Evolutionary conservation across 2,113 vertebrate species (phyloP), one percentile per base, ranked within the genome.

Genomic region (Rhadina sibilatrix): DNA sequence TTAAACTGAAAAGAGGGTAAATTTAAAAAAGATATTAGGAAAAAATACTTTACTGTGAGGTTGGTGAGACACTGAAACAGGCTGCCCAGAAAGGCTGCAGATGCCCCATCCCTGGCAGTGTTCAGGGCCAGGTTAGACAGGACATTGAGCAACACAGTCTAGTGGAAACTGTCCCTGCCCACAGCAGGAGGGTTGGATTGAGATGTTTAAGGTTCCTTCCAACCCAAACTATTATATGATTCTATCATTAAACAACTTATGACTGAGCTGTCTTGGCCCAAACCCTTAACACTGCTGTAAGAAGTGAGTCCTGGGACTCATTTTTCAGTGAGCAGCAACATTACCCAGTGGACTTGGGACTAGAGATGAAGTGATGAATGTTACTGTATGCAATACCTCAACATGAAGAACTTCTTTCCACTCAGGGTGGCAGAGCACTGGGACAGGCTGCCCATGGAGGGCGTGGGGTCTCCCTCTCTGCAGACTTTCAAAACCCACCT

Each of bases 391-490:
- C 64, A 90, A 19, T 19, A 57, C 31, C 42, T 35, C 27, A 49
- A 15, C 14, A 42, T 9, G 12, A 49, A 47, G 35, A 65, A 65
- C 15, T 37, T 44, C 33, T 44, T 65, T 22, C 25, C 35, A 0
- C 17, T 42, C 42, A 35, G 42, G 14, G 49, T 31, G 49, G 49
- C 25, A 71, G 30, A 71, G 49, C 2, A 3, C 24, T 63, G 49
- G 65, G 2, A 54, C 40, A 56, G 40, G 16, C 35, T 71, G 40
- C 30, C 49, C 20, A 79, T 40, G 30, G 30, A 40, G 8, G 13
- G 5, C 0, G 0, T 31, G 35, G 30, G 2, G 25, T 25, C 14
- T 56, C 40, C 13, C 16, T 42, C 47, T 54, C 19, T 35, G 25
- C 17, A 56, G 4, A 71, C 35, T 25, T 10, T 63, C 24, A 15